Percentiles rank a stretch among this genome's conserved stretches.
These are phyloP conservation scores for Phrixothrix hirtus DNA, from an alignment of 2,888 invertebrate genomes.

Conservation along the genomic window DNA sequence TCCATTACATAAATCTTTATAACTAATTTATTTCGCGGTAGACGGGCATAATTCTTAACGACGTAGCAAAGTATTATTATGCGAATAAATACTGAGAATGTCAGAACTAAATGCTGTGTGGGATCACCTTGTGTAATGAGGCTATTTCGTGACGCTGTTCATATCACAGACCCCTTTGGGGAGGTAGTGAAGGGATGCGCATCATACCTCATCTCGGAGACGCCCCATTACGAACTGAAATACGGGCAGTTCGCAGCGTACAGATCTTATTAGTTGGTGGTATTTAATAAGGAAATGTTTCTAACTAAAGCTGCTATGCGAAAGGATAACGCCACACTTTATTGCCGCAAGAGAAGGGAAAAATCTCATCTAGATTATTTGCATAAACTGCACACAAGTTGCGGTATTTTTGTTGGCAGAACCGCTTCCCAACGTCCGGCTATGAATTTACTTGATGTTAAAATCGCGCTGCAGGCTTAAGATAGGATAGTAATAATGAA, in stretches of 20 bases:
- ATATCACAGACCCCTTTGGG: conserved; percentile 36
- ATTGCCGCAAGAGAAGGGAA: conserved; percentile 53
- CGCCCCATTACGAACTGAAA: conserved; percentile 36
- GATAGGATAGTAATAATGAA: conserved; percentile 56
- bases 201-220: conserved; percentile 34
- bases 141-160: conserved; percentile 48
- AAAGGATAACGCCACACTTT: conserved; percentile 54
- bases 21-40: conserved; percentile 52
- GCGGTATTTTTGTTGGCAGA: conserved; percentile 45
- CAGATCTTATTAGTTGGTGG: conserved; percentile 55
- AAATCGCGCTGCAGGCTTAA: conserved; percentile 48
- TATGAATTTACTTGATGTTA: conserved; percentile 45
- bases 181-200: conserved; percentile 33
- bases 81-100: conserved; percentile 69
- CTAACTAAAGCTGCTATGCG: conserved; percentile 46
- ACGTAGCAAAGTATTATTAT: conserved; percentile 61
- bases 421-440: conserved; percentile 37
- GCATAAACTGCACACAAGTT: conserved; percentile 56
- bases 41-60: conserved; percentile 47
- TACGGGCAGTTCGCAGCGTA: conserved; percentile 33
- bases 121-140: conserved; percentile 48
- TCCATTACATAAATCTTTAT: conserved; percentile 56
- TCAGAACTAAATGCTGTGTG: conserved; percentile 65
- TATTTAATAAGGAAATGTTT: conserved; percentile 57
- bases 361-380: conserved; percentile 59